Percentiles rank a stretch among this genome's conserved stretches.
phyloP scores from a whole-genome alignment of 2,113 vertebrate genomes.

The Spermophilus dauricus region DNA sequence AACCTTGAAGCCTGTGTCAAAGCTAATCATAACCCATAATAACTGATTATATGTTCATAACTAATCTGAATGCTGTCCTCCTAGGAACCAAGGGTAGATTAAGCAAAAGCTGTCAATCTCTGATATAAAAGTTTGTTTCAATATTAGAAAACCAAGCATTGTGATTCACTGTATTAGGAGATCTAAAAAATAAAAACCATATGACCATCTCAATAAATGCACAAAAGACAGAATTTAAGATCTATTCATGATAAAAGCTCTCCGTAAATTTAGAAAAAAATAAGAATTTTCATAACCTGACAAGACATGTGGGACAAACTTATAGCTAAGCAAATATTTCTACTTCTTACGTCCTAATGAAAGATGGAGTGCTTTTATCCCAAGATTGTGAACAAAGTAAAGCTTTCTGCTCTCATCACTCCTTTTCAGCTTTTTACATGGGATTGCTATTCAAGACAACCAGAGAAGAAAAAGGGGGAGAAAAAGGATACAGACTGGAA shows the following conservation, averaged over 20 bases:
- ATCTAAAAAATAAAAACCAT: background rate
- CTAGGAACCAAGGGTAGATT: background rate
- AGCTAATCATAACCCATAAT: background rate
- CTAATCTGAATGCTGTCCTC: background rate
- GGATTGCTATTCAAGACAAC: background rate
- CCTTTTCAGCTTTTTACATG: background rate
- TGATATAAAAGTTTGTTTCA: background rate
- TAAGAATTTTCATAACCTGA: background rate
- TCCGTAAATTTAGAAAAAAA: background rate
- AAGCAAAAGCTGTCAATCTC: background rate
- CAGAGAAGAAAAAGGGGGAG: background rate
- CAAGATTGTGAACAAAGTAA: background rate
- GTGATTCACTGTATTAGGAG: background rate
- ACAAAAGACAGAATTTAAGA: background rate
- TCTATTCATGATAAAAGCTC: background rate
- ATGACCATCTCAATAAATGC: background rate
- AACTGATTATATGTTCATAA: background rate
- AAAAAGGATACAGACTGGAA: background rate
- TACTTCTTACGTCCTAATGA: background rate
- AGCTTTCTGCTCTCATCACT: background rate
- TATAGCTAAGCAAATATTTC: background rate
- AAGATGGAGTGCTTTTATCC: background rate
- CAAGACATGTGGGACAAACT: background rate
- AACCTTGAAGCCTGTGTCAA: background rate
- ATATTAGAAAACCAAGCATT: background rate